Evolutionary conservation across 2,113 vertebrate genomes (phyloP).

Genomic region (Melanotaenia duboulayi): DNA sequence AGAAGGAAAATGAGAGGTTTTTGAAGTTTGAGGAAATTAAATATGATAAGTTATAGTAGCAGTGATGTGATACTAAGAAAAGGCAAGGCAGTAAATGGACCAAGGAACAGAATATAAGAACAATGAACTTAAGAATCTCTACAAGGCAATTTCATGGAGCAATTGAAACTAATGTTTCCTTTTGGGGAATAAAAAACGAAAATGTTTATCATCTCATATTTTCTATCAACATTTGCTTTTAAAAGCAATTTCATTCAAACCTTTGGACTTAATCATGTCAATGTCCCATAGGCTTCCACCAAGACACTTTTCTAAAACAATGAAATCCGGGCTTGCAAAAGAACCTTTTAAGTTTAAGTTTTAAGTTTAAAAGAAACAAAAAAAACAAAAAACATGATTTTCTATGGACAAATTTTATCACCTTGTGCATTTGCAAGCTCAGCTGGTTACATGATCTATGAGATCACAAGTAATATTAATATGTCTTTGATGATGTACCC

Average conservation of each 20-base stretch:
- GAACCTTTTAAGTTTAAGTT: neutral
- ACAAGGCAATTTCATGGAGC: slow-evolving; percentile 1
- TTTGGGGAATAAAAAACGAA: too few species aligned
- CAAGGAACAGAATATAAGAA: slow-evolving; percentile 26
- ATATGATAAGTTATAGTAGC: neutral
- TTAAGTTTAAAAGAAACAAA: too few species aligned
- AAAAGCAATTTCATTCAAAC: too few species aligned
- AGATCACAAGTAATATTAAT: neutral
- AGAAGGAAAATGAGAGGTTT: slow-evolving; percentile 9
- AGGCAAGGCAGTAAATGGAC: slow-evolving; percentile 10
- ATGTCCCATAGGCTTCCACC: too few species aligned
- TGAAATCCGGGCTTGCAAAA: neutral
- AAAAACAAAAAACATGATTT: neutral
- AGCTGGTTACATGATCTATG: neutral
- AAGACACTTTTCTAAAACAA: neutral
- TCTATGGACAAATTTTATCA: neutral
- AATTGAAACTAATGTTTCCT: too few species aligned
- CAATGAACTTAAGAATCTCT: slow-evolving; percentile 37
- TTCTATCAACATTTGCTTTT: too few species aligned
- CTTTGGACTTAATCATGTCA: too few species aligned
- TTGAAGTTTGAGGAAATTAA: slow-evolving; percentile 25
- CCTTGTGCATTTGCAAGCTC: neutral
- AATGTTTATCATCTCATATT: too few species aligned
- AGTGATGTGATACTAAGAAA: slow-evolving; percentile 37
- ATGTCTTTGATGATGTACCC: neutral